Evolutionary conservation across 2,113 vertebrate genomes (phyloP).

Genomic region (Notothenia coriiceps): DNA sequence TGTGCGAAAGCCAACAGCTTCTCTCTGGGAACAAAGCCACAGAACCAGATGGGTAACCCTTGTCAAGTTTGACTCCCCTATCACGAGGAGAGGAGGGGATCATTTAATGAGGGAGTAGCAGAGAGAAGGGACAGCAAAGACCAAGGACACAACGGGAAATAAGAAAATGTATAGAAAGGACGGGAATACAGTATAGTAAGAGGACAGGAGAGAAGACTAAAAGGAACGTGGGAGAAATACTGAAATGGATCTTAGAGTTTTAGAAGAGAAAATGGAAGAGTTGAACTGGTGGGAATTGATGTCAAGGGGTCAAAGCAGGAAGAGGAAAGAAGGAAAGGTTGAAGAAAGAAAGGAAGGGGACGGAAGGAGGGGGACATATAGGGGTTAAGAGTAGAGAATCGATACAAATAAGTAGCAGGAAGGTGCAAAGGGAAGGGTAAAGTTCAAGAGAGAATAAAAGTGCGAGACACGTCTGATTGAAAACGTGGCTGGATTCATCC

Average conservation of each 20-base stretch:
- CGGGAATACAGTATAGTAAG: background rate
- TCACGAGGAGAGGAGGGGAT: background rate
- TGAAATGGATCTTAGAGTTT: background rate
- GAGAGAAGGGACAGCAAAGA: background rate
- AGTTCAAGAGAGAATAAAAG: too few relatives aligned
- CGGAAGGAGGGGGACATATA: background rate
- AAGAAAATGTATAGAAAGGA: background rate
- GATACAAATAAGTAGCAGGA: background rate
- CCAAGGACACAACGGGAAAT: background rate
- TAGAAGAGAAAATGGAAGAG: too few relatives aligned
- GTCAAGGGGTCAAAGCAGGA: background rate
- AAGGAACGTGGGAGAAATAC: background rate
- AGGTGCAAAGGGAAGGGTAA: background rate
- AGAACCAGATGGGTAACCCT: slow-evolving; percentile 13
- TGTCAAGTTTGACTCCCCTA: slow-evolving; percentile 3
- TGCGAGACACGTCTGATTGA: too few relatives aligned
- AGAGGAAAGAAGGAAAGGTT: background rate
- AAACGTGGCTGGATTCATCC: too few relatives aligned
- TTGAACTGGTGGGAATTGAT: background rate
- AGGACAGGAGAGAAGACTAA: background rate
- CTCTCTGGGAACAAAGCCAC: slow-evolving; percentile 32
- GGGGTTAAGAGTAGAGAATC: background rate
- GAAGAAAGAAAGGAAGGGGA: background rate
- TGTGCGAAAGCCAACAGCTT: slow-evolving; percentile 29
- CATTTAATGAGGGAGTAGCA: too few relatives aligned